Conservation (phyloP, 2,797 vertebrate species). For the Tachyglossus aculeatus region DNA sequence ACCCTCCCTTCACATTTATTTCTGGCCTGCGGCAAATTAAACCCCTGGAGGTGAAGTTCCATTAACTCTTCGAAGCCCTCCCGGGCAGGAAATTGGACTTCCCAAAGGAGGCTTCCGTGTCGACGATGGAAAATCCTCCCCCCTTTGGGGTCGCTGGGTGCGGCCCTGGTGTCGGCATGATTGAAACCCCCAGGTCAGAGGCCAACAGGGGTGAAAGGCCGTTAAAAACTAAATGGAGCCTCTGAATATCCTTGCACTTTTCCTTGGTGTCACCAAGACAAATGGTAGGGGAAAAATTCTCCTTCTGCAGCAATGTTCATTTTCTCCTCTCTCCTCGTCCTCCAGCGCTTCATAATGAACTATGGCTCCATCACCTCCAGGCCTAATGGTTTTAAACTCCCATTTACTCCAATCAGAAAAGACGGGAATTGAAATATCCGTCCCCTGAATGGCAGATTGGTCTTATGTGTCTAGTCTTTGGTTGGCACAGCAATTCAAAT, state of each 20-base stretch:
- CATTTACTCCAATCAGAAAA: constrained; percentile 11
- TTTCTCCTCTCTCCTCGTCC: constrained; percentile 46
- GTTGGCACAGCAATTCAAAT: neutral
- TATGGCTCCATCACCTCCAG: constrained; percentile 46
- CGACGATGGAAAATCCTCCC: neutral
- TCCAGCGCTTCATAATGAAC: constrained; percentile 69
- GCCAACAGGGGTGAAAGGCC: constrained; percentile 64
- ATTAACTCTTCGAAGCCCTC: constrained; percentile 44
- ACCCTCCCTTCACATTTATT: constrained; percentile 2
- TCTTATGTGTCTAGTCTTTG: neutral
- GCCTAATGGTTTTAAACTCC: constrained; percentile 37
- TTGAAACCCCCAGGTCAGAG: constrained; percentile 68
- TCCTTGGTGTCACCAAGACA: constrained; percentile 72
- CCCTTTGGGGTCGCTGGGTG: neutral
- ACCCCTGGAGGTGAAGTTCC: constrained; percentile 15
- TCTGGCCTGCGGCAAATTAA: constrained; percentile 40
- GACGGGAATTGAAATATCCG: constrained; percentile 32
- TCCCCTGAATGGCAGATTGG: constrained; percentile 28
- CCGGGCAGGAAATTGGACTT: constrained; percentile 5
- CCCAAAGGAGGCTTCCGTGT: constrained; percentile 2
- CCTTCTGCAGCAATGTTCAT: constrained; percentile 49
- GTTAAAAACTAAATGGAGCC: constrained; percentile 48
- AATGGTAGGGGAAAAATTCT: constrained; percentile 62
- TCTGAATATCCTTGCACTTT: constrained; percentile 45
- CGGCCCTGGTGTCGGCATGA: constrained; percentile 38